phyloP scores from a whole-genome alignment of 2,113 vertebrate species.

The Lophochroa leadbeateri region DNA sequence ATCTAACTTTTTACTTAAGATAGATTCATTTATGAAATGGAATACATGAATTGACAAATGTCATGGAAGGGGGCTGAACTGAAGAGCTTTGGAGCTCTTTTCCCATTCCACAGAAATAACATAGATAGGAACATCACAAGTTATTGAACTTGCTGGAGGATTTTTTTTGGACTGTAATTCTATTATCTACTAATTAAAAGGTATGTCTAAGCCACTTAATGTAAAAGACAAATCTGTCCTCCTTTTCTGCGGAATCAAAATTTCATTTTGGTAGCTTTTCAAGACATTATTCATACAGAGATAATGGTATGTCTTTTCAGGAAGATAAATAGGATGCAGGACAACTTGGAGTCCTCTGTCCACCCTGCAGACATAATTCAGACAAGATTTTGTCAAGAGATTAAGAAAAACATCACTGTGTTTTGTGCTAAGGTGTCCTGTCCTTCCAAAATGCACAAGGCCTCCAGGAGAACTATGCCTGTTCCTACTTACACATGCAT shows the following conservation, averaged over 20 bases:
- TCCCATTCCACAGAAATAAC: not conserved
- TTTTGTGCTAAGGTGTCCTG: not conserved
- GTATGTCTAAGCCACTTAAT: not conserved
- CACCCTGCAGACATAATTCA: not conserved
- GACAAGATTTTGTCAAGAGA: not conserved
- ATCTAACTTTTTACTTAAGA: not conserved
- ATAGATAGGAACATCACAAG: not conserved
- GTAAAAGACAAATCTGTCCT: not conserved
- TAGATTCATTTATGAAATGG: not conserved
- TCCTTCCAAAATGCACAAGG: not conserved
- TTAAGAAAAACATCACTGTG: not conserved
- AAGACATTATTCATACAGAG: not conserved
- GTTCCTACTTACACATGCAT: not conserved
- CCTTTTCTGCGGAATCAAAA: not conserved
- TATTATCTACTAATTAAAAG: not conserved
- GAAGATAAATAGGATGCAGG: not conserved
- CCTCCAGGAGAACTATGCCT: not conserved
- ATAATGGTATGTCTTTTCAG: not conserved
- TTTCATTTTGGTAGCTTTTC: not conserved
- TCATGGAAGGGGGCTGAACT: not conserved
- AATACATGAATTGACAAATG: not conserved
- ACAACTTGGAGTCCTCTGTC: not conserved
- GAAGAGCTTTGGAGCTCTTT: not conserved
- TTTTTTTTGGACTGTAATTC: not conserved
- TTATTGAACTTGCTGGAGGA: not conserved